Percentiles rank a stretch among this genome's conserved stretches.
Evolutionary conservation across 2,888 invertebrate species (phyloP).

Genomic region (Corbicula japonica): DNA sequence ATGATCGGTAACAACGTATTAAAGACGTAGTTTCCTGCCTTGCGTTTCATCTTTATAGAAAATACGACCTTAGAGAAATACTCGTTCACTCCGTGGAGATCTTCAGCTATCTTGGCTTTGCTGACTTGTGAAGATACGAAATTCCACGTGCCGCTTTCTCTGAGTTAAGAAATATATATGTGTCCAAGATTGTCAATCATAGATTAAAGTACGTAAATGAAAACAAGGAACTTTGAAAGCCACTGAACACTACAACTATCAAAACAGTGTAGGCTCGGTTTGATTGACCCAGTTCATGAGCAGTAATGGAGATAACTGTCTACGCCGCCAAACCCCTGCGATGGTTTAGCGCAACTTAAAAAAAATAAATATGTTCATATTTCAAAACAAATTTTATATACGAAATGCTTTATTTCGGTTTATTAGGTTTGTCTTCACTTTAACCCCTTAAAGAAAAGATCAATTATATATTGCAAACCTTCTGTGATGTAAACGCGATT

Average conservation of each 20-base stretch:
- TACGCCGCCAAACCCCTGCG: too few relatives aligned
- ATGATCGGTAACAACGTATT: constrained; percentile 53
- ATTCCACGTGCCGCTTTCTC: constrained; percentile 48
- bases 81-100: constrained; percentile 17
- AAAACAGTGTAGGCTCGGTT: background rate
- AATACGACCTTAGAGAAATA: constrained; percentile 47
- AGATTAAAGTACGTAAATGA: too few relatives aligned
- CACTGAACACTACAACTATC: background rate
- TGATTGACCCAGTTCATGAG: background rate
- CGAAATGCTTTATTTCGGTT: too few relatives aligned
- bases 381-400: too few relatives aligned
- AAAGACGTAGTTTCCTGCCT: constrained; percentile 51
- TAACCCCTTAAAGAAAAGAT: background rate
- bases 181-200: too few relatives aligned
- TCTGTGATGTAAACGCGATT: background rate
- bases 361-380: too few relatives aligned
- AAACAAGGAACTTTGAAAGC: background rate
- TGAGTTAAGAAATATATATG: constrained; percentile 17
- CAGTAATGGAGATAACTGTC: background rate
- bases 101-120: constrained; percentile 11
- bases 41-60: constrained; percentile 34
- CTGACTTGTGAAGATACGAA: constrained; percentile 6
- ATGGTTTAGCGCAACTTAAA: too few relatives aligned
- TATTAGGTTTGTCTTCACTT: too few relatives aligned
- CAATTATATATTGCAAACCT: background rate